A percentile compares a stretch with the other conserved stretches of the same genome.
phyloP scores from a whole-genome alignment of 2,888 invertebrate species.

The Ormyrus nitidulus region DNA sequence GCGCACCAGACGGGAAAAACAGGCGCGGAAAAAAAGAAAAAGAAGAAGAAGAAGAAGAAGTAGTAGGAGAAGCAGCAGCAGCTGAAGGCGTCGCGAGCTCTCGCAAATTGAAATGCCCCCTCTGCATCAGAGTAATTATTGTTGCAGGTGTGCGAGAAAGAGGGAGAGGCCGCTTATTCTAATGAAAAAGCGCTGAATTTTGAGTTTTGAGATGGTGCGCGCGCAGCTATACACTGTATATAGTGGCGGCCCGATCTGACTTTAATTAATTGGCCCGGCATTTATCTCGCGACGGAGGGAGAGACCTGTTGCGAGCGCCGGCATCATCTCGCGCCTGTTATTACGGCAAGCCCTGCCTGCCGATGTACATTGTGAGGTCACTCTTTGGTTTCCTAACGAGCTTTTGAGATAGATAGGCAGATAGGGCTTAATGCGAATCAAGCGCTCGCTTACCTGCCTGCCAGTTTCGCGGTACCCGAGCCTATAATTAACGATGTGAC shows the following conservation, averaged over 20 bases:
- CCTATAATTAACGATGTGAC: conserved; percentile 13
- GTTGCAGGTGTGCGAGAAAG: neutral
- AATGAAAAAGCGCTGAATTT: neutral
- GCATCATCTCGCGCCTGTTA: conserved; percentile 36
- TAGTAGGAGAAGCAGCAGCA: too few species aligned
- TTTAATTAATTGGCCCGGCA: conserved; percentile 38
- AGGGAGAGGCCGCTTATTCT: neutral
- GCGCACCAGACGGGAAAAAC: conserved; percentile 47
- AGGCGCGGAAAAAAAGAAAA: neutral
- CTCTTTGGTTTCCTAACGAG: conserved; percentile 40
- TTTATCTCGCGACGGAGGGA: conserved; percentile 28
- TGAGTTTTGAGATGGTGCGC: neutral
- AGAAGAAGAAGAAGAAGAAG: too few species aligned
- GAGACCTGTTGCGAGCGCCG: conserved; percentile 40
- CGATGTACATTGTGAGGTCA: conserved; percentile 25
- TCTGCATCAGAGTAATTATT: conserved; percentile 44
- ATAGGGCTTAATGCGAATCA: neutral
- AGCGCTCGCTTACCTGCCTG: neutral
- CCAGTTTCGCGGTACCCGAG: neutral
- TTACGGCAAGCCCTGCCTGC: conserved; percentile 1
- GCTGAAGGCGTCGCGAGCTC: neutral
- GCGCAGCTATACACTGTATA: neutral
- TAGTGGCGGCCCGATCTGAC: neutral
- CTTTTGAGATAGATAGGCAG: neutral
- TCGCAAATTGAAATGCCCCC: conserved; percentile 24